Base-by-base conservation (phyloP, 2,113 vertebrate genomes). In the Cavia aperea region DNA sequence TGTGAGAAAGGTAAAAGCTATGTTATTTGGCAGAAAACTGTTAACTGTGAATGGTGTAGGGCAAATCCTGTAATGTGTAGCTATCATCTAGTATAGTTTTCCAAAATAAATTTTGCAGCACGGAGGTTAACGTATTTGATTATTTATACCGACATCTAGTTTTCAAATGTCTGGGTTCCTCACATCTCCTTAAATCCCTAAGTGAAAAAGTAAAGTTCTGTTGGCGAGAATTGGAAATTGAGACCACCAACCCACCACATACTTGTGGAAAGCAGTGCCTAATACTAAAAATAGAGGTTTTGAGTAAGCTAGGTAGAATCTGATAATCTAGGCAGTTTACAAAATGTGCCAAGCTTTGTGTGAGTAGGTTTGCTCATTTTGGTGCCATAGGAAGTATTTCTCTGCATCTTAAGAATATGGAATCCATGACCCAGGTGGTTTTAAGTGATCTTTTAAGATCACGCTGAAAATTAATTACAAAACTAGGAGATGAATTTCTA, bases 401-500 rank as follows among this genome's bases (percentile, higher is more conserved):
- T 89, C 49, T 90, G 33, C 58, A 49, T 46, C 75, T 77, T 14
- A 24, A 75, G 29, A 13, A 58, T 63, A 14, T 81, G 54, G 49
- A 86, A 81, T 81, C 16, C 19, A 70, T 29, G n/a, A 31, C 26
- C 82, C 77, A 33, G 36, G 73, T 66, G 46, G 46, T 92, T 89
- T 84, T 39, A 88, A 81, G 63, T 90, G 86, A 82, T 93, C 29
- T 72, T 89, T 82, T 88, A 81, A 88, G 70, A 82, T 83, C 46
- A 63, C 39, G 29, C 13, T 83, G 78, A 89, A 91, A 96, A 92
- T 81, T 54, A 82, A 73, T 95, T 89, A 84, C 14, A 89, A 92
- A 93, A 36, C 63, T 62, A 60, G 68, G 43, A 89, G 49, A 19
- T 56, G 14, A 33, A 87, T 93, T 93, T 94, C 62, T 86, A 16